phyloP scores from a whole-genome alignment of 2,113 vertebrate genomes.

The Melanotaenia duboulayi region DNA sequence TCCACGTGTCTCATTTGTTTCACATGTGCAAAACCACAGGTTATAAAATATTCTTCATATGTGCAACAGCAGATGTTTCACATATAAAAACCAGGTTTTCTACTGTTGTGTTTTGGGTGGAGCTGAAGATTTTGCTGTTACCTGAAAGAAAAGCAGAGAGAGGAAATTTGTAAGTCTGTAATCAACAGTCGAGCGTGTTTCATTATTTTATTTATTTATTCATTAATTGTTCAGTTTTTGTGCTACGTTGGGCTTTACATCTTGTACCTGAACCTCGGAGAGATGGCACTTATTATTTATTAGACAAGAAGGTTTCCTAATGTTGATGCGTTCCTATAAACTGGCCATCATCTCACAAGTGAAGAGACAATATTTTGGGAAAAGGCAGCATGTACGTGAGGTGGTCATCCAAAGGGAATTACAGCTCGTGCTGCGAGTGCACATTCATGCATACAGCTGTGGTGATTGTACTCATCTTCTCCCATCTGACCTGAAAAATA shows the following conservation, averaged over 20 bases:
- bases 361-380: slow-evolving; percentile 24
- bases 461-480: slow-evolving; percentile 67
- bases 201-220: background rate
- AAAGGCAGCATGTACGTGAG: background rate
- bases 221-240: too few species aligned
- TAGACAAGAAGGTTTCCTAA: too few species aligned
- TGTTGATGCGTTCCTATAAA: slow-evolving; percentile 23
- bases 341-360: slow-evolving; percentile 44
- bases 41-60: too few species aligned
- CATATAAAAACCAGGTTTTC: too few species aligned
- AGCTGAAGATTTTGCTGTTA: background rate
- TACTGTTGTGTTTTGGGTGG: background rate
- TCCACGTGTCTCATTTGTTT: too few species aligned
- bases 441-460: slow-evolving; percentile 60
- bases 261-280: too few species aligned
- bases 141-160: too few species aligned
- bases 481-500: slow-evolving; percentile 46
- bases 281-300: too few species aligned
- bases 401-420: slow-evolving; percentile 49
- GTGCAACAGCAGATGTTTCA: too few species aligned
- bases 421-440: slow-evolving; percentile 58
- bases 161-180: background rate
- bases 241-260: too few species aligned
- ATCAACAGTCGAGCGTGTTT: background rate
- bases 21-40: too few species aligned